Evolutionary conservation across 1,140 invertebrate species (phyloP).

Genomic region (Ganaspis sp.): DNA sequence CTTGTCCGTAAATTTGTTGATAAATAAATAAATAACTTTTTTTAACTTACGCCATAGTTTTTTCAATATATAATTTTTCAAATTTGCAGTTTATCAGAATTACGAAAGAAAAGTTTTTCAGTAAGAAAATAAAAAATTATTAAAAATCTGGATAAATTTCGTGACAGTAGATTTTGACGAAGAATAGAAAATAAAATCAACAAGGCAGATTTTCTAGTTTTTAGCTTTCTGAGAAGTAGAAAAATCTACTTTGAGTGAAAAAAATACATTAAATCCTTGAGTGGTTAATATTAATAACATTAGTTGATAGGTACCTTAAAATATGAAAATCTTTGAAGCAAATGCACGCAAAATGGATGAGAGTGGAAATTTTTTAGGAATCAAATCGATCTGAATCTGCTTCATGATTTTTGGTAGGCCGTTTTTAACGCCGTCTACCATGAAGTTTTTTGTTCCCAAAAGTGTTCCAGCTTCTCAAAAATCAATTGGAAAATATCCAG

Average conservation of each 20-base stretch:
- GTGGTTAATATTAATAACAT: background rate
- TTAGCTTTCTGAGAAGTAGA: slow-evolving; percentile 4
- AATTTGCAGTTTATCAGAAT: no score
- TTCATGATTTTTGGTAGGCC: slow-evolving; percentile 43
- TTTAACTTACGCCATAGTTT: no score
- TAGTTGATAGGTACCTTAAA: background rate
- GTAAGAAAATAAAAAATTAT: no score
- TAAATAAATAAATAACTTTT: no score
- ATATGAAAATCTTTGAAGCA: background rate
- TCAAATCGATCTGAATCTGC: slow-evolving; percentile 56
- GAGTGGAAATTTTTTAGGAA: slow-evolving; percentile 56
- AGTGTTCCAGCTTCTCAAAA: slow-evolving; percentile 1
- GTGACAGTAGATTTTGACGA: no score
- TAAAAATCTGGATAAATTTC: slow-evolving; percentile 7
- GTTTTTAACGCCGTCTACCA: background rate
- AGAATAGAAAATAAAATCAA: no score
- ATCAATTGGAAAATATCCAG: background rate
- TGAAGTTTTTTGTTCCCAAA: background rate
- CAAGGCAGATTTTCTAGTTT: no score
- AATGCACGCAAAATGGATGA: slow-evolving; percentile 46
- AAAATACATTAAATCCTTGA: slow-evolving; percentile 31
- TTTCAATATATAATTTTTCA: no score
- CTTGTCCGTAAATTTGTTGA: no score
- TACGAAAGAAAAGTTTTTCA: no score
- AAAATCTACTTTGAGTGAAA: slow-evolving; percentile 17